Evolutionary conservation across 2,888 invertebrate species (phyloP).

Genomic region (Hydropsyche betteni): DNA sequence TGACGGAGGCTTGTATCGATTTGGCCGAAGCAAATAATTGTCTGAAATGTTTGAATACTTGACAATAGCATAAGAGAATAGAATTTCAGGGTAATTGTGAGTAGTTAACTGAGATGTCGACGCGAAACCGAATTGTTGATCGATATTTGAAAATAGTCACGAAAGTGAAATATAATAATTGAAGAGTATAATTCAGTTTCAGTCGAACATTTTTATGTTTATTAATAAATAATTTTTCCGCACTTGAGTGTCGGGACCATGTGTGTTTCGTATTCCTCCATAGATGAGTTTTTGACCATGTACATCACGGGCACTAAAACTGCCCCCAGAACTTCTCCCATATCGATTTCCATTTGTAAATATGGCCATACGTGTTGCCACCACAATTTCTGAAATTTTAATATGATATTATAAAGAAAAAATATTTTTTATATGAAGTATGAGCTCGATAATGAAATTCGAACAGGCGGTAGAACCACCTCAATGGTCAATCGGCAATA

Average conservation of each 20-base stretch:
- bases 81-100: too few relatives aligned
- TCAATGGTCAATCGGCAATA: too few relatives aligned
- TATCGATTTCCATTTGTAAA: slow-evolving; percentile 84
- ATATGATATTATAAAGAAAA: too few relatives aligned
- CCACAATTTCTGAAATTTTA: slow-evolving; percentile 83
- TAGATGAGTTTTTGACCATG: slow-evolving; percentile 80
- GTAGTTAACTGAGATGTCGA: too few relatives aligned
- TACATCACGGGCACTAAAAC: slow-evolving; percentile 85
- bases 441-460: too few relatives aligned
- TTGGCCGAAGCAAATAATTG: slow-evolving; percentile 79
- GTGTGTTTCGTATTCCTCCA: slow-evolving; percentile 81
- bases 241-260: slow-evolving; percentile 88
- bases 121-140: not conserved
- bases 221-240: slow-evolving; percentile 53
- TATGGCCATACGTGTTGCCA: slow-evolving; percentile 95
- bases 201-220: not conserved
- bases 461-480: too few relatives aligned
- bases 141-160: not conserved
- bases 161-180: too few relatives aligned
- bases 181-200: too few relatives aligned
- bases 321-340: slow-evolving; percentile 86
- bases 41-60: slow-evolving; percentile 60
- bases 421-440: too few relatives aligned
- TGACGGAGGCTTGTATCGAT: slow-evolving; percentile 86
- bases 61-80: not conserved